Evolutionary conservation across 2,888 invertebrate species (phyloP), one percentile per base, ranked within the genome.

Genomic region (Strigamia maritima): DNA sequence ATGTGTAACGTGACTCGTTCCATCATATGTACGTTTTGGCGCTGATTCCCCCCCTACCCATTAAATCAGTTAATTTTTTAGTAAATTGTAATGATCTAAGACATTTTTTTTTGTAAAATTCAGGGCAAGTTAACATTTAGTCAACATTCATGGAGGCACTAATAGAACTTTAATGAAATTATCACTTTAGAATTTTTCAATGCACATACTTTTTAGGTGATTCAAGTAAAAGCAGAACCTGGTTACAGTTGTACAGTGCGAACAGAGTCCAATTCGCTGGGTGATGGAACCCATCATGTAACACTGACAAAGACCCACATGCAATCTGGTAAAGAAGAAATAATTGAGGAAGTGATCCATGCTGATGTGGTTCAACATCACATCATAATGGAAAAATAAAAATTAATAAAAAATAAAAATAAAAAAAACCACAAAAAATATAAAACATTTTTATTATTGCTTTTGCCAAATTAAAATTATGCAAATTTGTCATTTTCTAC

Each of bases 211-310:
- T 35, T 78, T 24, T 16, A 78, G 78, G 78, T 78, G 16, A 78
- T 78, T 16, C 26, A 60, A 35, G 78, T 78, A 40, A 78, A 78
- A 70, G 78, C 78, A 12, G 78, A 78, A 70, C 78, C 78, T 12
- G 78, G 78, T 28, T 78, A 78, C 31, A 78, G 78, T 31, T 78
- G 78, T 31, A 65, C 60, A 12, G 78, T 78, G 2, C 4, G 78
- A 19, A 78, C 78, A 3, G 78, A 78, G 28, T 78, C 78, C 31
- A 77, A 77, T n/a, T 28, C 28, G 12, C n/a, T 65, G 31, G 78
- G 78, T 65, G 65, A 78, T n/a, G 78, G 78, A 4, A 78, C 38
- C n/a, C 78, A 78, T 35, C 78, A 78, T 22, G 78, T 78, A 14
- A 60, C 19, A 6, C 40, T 78, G 3, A 78, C 78, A 28, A 78